Base-by-base conservation (phyloP, 2,888 invertebrate species). In the Byasa hedistus region DNA sequence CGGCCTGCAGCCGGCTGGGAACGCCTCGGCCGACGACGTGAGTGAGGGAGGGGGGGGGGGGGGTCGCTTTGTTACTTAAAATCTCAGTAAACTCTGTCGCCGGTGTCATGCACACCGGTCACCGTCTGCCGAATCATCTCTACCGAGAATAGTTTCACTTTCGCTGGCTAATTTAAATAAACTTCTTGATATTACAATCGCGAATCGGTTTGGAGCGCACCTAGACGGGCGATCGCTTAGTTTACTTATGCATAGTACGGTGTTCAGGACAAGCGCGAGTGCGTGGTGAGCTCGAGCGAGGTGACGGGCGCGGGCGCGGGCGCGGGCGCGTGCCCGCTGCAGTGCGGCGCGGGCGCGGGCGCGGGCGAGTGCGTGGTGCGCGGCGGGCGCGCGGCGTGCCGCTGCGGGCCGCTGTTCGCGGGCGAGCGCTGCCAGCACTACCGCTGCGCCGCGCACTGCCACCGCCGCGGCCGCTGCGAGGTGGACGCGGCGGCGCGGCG, bases 361-460 rank as follows among this genome's bases (percentile, higher is more conserved):
- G 68, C 74, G 62, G 76, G 95, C 64, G 48, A 71, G 69, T 76
- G 96, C 68, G 89, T 84, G 12, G 94, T 24, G 54, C 76, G 92
- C 58, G 83, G 87, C 3, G 85, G 91, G 69, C 68, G 59, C 23
- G 89, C 91, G 7, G 88, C 87, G 71, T 96, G 96, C 85, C 82
- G 87, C 69, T 96, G 96, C 75, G 93, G 93, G 56, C 89, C 93
- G 0, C 89, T 93, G 70, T 96, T 93, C 79, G 92, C 92, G 57
- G 96, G 96, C 22, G 85, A 91, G 51, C 83, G 91, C 60, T 96
- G 96, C 85, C 93, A 95, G 79, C 92, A 93, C 75, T 95, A 94
- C 81, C 92, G 94, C 65, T 96, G 96, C 79, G 94, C 95, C 3
- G 93, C 93, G 68, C 92, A 93, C 79, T 96, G 96, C 76, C 87